phyloP scores from a whole-genome alignment of 2,888 invertebrate species.

The Drosophila subquinaria region DNA sequence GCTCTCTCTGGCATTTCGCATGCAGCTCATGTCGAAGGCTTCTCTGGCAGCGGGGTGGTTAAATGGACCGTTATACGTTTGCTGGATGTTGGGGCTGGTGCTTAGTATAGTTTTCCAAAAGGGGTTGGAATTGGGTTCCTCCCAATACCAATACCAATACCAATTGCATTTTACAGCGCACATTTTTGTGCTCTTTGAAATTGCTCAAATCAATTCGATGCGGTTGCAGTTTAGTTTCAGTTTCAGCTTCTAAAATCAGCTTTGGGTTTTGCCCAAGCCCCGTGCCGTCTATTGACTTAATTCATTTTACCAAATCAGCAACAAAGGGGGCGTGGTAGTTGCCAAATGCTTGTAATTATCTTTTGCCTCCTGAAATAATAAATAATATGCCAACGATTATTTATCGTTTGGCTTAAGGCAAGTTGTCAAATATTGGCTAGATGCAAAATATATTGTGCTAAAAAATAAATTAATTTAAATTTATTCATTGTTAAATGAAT shows the following conservation, averaged over 20 bases:
- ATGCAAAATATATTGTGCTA: background rate
- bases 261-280: conserved; percentile 20
- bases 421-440: background rate
- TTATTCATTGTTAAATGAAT: too few relatives aligned
- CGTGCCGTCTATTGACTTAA: conserved; percentile 57
- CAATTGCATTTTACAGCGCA: conserved; percentile 71
- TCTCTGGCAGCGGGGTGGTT: conserved; percentile 10
- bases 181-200: conserved; percentile 67
- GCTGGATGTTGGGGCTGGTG: background rate
- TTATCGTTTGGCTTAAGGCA: background rate
- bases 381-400: conserved; percentile 13
- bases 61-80: conserved; percentile 6
- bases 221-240: conserved; percentile 62
- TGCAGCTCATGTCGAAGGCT: conserved; percentile 56
- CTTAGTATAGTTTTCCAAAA: background rate
- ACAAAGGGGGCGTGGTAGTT: conserved; percentile 12
- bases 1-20: conserved; percentile 52
- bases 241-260: conserved; percentile 50
- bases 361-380: background rate
- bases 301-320: conserved; percentile 61
- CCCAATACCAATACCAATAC: conserved; percentile 33
- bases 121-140: background rate
- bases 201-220: conserved; percentile 78
- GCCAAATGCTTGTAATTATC: conserved; percentile 16
- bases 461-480: too few relatives aligned